phyloP scores from a whole-genome alignment of 2,113 vertebrate species.

The Chloroceryle aenea region DNA sequence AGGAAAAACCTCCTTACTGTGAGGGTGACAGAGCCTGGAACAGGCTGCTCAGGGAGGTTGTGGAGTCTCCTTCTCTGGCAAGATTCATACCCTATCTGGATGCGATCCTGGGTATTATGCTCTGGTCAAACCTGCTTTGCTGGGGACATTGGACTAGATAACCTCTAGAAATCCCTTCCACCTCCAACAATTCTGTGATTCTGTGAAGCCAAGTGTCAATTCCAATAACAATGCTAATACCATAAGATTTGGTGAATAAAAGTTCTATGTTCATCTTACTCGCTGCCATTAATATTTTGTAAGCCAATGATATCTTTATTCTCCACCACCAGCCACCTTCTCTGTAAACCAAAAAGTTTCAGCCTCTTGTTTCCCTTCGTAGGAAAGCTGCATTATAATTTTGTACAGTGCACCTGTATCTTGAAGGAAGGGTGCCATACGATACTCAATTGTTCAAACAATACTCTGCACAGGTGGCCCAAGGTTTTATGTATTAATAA shows the following conservation, averaged over 20 bases:
- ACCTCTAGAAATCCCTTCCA: no score
- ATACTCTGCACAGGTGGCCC: neutral
- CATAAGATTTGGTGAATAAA: neutral
- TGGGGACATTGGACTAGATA: no score
- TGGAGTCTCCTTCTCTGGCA: no score
- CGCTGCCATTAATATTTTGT: neutral
- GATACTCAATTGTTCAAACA: neutral
- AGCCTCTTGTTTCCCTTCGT: neutral
- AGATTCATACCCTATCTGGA: no score
- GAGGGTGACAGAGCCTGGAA: no score
- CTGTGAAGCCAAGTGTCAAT: neutral
- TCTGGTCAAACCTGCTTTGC: no score
- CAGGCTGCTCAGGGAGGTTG: no score
- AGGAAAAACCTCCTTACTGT: no score
- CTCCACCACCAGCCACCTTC: neutral
- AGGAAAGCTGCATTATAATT: neutral
- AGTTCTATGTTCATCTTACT: neutral
- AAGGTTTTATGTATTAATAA: neutral
- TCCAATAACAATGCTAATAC: neutral
- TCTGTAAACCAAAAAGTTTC: neutral
- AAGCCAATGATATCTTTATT: neutral
- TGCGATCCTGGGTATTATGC: no score
- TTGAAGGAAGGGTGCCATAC: neutral
- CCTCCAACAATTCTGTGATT: no score
- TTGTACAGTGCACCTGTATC: neutral